Percentiles rank a stretch among this genome's conserved stretches.
Evolutionary conservation across 92 coral and sea anemone genomes (phyloP).

Genomic region (Anthopleura xanthogrammica): DNA sequence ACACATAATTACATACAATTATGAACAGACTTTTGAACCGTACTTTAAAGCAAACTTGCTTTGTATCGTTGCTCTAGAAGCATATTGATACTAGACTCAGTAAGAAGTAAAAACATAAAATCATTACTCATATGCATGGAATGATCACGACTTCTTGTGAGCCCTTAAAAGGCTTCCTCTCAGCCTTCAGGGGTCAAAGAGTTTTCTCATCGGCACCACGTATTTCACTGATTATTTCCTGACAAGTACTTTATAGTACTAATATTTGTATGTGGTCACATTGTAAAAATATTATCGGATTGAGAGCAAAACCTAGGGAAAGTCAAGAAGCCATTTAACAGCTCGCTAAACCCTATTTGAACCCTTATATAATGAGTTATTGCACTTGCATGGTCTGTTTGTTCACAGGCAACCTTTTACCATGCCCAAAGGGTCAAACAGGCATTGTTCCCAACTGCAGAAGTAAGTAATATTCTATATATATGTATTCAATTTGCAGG

Average conservation of each 20-base stretch:
- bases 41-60: neutral
- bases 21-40: neutral
- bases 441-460: slow-evolving; percentile 16
- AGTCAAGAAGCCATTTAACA: neutral
- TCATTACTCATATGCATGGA: neutral
- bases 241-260: neutral
- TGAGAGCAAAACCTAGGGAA: neutral
- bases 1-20: neutral
- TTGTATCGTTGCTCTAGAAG: neutral
- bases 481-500: too few species aligned
- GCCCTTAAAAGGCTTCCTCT: neutral
- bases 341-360: neutral
- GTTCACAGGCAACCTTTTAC: slow-evolving; percentile 3
- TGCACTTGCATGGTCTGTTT: neutral
- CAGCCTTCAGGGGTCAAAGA: neutral
- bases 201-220: neutral
- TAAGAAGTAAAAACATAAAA: neutral
- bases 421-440: slow-evolving; percentile 16
- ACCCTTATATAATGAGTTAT: neutral
- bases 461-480: neutral
- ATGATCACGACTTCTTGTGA: neutral
- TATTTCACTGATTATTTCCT: neutral
- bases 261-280: neutral
- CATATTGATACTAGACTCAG: neutral
- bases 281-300: neutral